Evolutionary conservation across 2,797 vertebrate species (phyloP), one percentile per base, ranked within the genome.

Genomic region (Sciurus carolinensis): DNA sequence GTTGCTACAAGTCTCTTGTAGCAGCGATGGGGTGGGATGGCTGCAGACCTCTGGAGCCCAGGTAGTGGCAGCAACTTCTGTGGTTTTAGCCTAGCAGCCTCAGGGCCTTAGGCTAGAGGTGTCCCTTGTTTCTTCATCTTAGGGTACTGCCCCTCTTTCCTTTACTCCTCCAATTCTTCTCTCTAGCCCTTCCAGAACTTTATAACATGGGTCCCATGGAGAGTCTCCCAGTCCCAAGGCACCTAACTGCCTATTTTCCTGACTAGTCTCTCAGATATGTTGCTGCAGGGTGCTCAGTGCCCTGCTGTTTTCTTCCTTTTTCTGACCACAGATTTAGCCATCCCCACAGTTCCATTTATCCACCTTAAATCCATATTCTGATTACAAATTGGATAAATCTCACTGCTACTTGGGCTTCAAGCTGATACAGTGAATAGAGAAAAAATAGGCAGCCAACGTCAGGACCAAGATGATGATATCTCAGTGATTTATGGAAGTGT

Each of bases 1-100:
- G 2, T n/a, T n/a, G 26, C 10, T 50, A 24, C 36, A 54, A 5
- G 62, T 14, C 82, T 10, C 57, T 42, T 59, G 33, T 1, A 36
- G 15, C 44, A 71, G 39, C 28, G 0, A 4, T 1, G 28, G 26
- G 1, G 42, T 18, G 0, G 7, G 33, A 57, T 4, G 9, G 22
- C 10, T 2, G 7, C 10, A 33, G 15, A 54, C 50, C 3, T 50
- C n/a, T 42, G 18, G 42, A 33, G 8, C 36, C 47, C 18, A 5
- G 11, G 30, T 15, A 11, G 17, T 17, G 44, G 7, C n/a, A n/a
- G 13, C 36, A 76, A n/a, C 6, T 66, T 59, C 72, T 87, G 47
- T 52, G 15, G 15, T 12, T 33, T 26, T 28, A 59, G 17, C 18
- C 20, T 10, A 28, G 1, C n/a, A 12, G 42, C 9, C 28, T 13